Conservation (phyloP, 2,888 invertebrate species). For the Pollenia griseotomentosa region DNA sequence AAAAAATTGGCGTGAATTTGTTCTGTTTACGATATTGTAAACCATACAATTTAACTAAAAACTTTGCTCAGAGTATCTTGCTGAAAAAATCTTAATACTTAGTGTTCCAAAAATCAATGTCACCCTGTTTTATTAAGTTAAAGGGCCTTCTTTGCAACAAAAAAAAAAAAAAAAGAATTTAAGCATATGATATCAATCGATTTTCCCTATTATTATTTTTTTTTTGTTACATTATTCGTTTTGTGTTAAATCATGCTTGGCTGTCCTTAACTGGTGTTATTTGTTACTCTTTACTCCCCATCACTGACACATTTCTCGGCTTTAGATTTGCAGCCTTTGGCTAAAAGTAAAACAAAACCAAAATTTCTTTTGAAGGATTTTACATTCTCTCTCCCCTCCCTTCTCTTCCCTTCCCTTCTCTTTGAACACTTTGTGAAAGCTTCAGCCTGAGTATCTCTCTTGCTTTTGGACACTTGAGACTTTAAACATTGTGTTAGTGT, state of each 20-base stretch:
- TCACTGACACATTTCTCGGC: conserved; percentile 57
- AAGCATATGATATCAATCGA: conserved; percentile 69
- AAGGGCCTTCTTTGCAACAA: not conserved
- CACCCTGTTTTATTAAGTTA: not conserved
- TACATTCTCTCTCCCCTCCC: not conserved
- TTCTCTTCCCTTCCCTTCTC: not conserved
- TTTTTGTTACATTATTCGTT: conserved; percentile 7
- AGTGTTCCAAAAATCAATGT: not conserved
- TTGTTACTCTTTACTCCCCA: conserved; percentile 25
- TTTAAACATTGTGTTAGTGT: conserved; percentile 46
- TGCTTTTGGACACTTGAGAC: conserved; percentile 57
- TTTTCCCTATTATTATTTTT: conserved; percentile 29
- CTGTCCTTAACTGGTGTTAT: conserved; percentile 49
- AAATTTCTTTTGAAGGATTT: conserved; percentile 18
- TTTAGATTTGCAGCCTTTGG: conserved; percentile 59
- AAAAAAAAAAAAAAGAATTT: not conserved
- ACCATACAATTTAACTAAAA: no score
- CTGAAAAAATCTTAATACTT: not conserved
- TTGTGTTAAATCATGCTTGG: conserved; percentile 67
- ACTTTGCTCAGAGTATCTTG: no score
- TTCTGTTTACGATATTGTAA: no score
- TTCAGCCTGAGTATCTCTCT: not conserved
- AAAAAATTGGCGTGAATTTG: no score
- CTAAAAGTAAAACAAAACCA: conserved; percentile 39
- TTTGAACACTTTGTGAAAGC: not conserved